These are phyloP conservation scores for Pomacea canaliculata DNA, from an alignment of 2,888 invertebrate genomes.

Conservation along the genomic window DNA sequence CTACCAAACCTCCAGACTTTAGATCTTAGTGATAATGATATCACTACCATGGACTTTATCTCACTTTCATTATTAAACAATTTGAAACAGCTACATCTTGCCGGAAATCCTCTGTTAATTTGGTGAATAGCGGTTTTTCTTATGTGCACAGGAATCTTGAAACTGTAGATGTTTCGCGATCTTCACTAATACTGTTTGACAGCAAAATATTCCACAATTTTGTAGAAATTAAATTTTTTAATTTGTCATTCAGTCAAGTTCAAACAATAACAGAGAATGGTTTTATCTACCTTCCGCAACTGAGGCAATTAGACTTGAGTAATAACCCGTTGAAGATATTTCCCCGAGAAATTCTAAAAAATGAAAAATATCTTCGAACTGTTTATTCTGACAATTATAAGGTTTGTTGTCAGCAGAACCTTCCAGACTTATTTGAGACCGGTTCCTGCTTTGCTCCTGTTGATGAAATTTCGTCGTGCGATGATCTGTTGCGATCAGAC, in stretches of 20 bases:
- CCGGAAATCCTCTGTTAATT: slow-evolving; percentile 1
- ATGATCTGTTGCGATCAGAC: slow-evolving; percentile 16
- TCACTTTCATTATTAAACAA: slow-evolving; percentile 4
- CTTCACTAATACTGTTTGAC: too few relatives aligned
- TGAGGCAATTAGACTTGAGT: slow-evolving; percentile 19
- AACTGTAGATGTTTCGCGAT: too few relatives aligned
- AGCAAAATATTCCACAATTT: too few relatives aligned
- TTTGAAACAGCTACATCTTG: slow-evolving; percentile 10
- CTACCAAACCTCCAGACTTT: slow-evolving; percentile 19
- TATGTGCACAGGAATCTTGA: too few relatives aligned
- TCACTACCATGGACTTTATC: slow-evolving; percentile 3
- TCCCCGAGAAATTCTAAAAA: not conserved
- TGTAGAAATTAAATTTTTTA: too few relatives aligned
- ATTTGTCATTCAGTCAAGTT: not conserved
- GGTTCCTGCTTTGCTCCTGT: slow-evolving; percentile 6
- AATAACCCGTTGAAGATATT: not conserved
- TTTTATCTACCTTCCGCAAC: slow-evolving; percentile 6
- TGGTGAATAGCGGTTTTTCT: not conserved
- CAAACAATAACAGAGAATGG: slow-evolving; percentile 1
- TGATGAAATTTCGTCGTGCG: slow-evolving; percentile 28
- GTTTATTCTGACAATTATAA: slow-evolving; percentile 24
- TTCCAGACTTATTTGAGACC: slow-evolving; percentile 13
- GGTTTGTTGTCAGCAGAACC: slow-evolving; percentile 23
- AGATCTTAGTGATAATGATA: slow-evolving; percentile 20
- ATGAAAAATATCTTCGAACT: not conserved